Evolutionary conservation across 2,113 vertebrate species (phyloP).

Genomic region (Dissostichus mawsoni): DNA sequence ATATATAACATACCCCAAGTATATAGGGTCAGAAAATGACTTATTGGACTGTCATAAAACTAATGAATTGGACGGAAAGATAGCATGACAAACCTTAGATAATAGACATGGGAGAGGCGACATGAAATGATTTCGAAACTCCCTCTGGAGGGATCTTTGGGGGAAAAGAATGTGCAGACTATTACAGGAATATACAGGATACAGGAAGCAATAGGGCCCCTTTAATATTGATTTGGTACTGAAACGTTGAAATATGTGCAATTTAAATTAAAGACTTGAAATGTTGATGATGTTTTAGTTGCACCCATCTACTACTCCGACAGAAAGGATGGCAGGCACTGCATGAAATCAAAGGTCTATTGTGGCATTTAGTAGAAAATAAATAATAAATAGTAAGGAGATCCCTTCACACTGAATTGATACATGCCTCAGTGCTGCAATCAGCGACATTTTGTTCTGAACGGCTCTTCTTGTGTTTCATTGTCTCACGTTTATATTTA

Average conservation of each 20-base stretch:
- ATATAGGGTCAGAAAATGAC: too few relatives aligned
- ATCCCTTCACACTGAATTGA: neutral
- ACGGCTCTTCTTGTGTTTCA: conserved; percentile 30
- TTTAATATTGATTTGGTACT: neutral
- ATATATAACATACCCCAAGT: too few relatives aligned
- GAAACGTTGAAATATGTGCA: neutral
- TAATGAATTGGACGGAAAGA: too few relatives aligned
- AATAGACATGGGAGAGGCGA: neutral
- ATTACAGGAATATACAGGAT: too few relatives aligned
- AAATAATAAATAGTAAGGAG: neutral
- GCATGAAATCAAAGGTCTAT: neutral
- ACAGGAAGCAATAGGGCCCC: neutral
- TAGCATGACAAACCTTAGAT: too few relatives aligned
- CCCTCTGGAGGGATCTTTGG: too few relatives aligned
- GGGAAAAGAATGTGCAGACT: too few relatives aligned
- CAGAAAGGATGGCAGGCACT: neutral
- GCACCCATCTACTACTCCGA: neutral
- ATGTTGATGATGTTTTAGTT: neutral
- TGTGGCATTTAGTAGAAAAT: neutral
- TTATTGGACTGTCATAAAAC: too few relatives aligned
- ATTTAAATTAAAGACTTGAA: neutral
- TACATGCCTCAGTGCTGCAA: conserved; percentile 4
- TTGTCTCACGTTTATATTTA: conserved; percentile 19
- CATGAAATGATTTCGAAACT: neutral
- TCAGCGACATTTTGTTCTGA: conserved; percentile 32